Evolutionary conservation across 2,797 vertebrate species (phyloP), one percentile per base, ranked within the genome.

Genomic region (Gila robusta): DNA sequence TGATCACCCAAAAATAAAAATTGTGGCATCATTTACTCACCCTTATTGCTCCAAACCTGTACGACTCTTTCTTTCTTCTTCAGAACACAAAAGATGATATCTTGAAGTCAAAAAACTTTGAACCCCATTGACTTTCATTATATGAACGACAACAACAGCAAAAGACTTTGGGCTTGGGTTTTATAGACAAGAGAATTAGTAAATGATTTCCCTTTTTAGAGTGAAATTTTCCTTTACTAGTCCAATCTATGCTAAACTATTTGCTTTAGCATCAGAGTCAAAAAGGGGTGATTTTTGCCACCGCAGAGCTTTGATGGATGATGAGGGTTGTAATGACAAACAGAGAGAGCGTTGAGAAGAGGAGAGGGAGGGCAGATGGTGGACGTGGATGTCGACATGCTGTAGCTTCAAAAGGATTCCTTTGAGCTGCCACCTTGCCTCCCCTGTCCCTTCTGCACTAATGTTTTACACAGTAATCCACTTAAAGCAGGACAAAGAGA

Each of bases 321-420:
- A 44, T 69, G 64, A 80, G 16, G 76, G 23, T 64, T 69, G 66
- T 71, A 66, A 86, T 78, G 66, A 56, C 72, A 83, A 80, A 84
- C 77, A 81, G 79, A 88, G 74, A 79, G 67, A 23, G 41, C 23
- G 86, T 83, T 88, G 69, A 87, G 85, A 83, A 28, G 23, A 79
- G 28, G 70, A 81, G 52, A 70, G 64, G 35, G 39, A 78, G 47
- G 74, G 37, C 79, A 32, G 47, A 89, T 62, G 84, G 49, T 85
- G 62, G 79, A 69, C 19, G 16, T 69, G 47, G 56, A 85, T 37
- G 56, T 89, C 70, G 28, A 62, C 52, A 28, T 74, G 69, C 41
- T 64, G 19, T 47, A 47, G 41, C 82, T 82, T 90, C 85, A 89
- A 89, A 89, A 87, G 82, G 85, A 90, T 90, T 90, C 85, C 44